Base-by-base conservation (phyloP, 1,140 invertebrate species). In the Thereuonema tuberculata region DNA sequence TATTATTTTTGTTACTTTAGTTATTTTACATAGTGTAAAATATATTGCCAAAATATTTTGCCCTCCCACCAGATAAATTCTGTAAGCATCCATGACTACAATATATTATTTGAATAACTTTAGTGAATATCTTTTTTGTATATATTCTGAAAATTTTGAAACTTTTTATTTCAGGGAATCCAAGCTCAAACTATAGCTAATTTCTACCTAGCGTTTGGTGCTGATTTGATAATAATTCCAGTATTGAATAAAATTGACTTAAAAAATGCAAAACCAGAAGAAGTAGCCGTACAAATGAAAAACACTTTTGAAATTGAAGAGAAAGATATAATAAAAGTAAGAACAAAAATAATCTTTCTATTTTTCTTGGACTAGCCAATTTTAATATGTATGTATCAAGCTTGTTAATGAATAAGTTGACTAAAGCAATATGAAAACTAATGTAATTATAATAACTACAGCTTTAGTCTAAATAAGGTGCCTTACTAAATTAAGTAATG, bases 131-230 rank as follows among this genome's bases (percentile, higher is more conserved):
- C 53, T 43, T 3, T 1, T 3, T 57, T 21, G 24, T 54, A 20
- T 15, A n/a, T 17, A 60, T 46, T 2, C 37, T 47, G 37, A 58
- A 24, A 28, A 58, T 5, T 58, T 58, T 48, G 60, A 26, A 5
- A 29, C 12, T 56, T 3, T 31, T 59, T 24, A 59, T 70, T 67
- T 26, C 62, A 78, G 73, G 92, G 91, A 17, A 84, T 98, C 37
- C 93, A 98, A 77, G 95, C 95, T 1, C 96, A 99, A 74, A 98
- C 95, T 1, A 88, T 98, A 15, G 93, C 95, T 12, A 98, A 98
- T 67, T 97, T 93, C 74, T 91, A 91, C 68, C 73, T 98, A 54
- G 94, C 95, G 0, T 87, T 91, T 75, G 82, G 83, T 46, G 81
- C 81, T 58, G 81, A 93, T 66, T 71, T 97, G 23, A 71, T 76